Evolutionary conservation across 2,113 vertebrate genomes (phyloP), one percentile per base, ranked within the genome.

Genomic region (Clarias macrocephalus): DNA sequence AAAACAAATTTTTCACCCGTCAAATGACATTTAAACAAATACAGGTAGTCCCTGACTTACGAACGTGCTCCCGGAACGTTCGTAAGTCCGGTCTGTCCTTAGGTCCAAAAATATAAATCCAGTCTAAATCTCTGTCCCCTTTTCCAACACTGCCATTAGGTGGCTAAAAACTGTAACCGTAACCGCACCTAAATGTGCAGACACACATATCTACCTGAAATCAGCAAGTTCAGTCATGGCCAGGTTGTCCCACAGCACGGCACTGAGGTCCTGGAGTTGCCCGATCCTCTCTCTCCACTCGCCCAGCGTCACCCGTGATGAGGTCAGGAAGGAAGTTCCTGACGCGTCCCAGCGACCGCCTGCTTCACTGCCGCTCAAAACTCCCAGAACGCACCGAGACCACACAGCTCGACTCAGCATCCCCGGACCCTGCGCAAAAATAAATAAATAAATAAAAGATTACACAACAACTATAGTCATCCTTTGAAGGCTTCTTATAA

Each of bases 181-280:
- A 42, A 42, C 3, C 42, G 42, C 42, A 5, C 42, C 42, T 42
- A 42, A 42, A 3, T 2, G 3, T 48, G 6, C 7, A 1, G 7
- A 48, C 48, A 8, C 48, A 48, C 48, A 25, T 7, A 90, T 75
- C 28, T 95, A 99, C 98, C 97, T 97, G 94, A 99, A 97, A 18
- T 96, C 95, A 62, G 96, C 95, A 82, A 95, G 25, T 1, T 95
- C 94, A 80, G 94, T 88, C 21, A 97, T 52, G 83, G 95, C 89
- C 95, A 98, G 93, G 87, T 99, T 99, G 88, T 97, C 96, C 98
- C 98, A 99, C 82, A 99, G 92, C 7, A 93, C 92, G 0, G 94
- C 91, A 65, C 90, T 96, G 73, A 98, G 91, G 72, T 98, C 96
- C 88, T 93, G 95, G 59, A 99, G 96, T 93, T 99, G 98, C 82